Percentiles rank a stretch among this genome's conserved stretches.
Conservation (phyloP, 1,140 invertebrate species). For the Megalopta genalis region DNA sequence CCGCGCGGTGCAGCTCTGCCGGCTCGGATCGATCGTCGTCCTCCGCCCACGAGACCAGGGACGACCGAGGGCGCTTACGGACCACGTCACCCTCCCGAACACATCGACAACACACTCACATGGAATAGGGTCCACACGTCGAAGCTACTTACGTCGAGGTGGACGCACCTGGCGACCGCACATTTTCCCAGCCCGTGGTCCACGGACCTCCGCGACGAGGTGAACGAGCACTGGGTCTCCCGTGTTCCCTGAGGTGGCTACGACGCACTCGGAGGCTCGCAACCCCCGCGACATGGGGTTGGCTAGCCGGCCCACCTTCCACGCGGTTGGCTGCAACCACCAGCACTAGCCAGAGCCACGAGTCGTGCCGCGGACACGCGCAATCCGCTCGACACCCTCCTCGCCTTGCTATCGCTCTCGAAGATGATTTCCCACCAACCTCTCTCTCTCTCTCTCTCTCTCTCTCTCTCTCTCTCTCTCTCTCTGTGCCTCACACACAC, state of each 20-base stretch:
- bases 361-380: slow-evolving; percentile 13
- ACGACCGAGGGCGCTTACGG: neutral
- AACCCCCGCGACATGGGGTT: neutral
- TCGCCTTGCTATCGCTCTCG: neutral
- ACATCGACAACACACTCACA: neutral
- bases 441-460: too few relatives aligned
- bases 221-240: slow-evolving; percentile 22
- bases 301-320: slow-evolving; percentile 4
- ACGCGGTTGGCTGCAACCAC: slow-evolving; percentile 12
- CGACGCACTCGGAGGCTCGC: slow-evolving; percentile 1
- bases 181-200: slow-evolving; percentile 22
- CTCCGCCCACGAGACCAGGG: slow-evolving; percentile 17
- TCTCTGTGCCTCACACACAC: too few relatives aligned
- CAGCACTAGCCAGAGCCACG: neutral
- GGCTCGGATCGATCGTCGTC: slow-evolving; percentile 9
- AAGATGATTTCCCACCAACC: neutral
- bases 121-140: neutral
- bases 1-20: neutral
- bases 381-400: neutral
- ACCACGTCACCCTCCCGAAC: neutral
- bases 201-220: slow-evolving; percentile 1
- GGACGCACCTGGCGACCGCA: slow-evolving; percentile 20
- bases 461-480: neutral
- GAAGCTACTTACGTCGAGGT: slow-evolving; percentile 1
- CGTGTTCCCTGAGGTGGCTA: slow-evolving; percentile 14